These are phyloP conservation scores for Lasioglossum oenotherae DNA, from an alignment of 2,888 invertebrate genomes.

Conservation along the genomic window DNA sequence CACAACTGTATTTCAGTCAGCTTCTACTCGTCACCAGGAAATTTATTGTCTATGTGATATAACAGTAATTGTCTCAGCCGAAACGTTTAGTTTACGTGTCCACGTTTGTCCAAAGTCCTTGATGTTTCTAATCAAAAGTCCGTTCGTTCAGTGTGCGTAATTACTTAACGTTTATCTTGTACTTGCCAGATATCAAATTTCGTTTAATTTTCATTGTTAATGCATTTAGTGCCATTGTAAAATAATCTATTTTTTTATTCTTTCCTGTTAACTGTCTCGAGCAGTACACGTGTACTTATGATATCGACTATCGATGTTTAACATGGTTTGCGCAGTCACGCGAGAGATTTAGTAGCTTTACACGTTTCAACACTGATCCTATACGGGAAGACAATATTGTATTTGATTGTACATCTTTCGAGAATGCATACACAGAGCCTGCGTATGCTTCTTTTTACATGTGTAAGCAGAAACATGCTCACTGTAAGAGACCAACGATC, in stretches of 20 bases:
- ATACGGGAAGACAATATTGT: slow-evolving; percentile 18
- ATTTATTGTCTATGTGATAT: not conserved
- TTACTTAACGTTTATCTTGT: not conserved
- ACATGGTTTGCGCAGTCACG: not conserved
- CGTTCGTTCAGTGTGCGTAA: not conserved
- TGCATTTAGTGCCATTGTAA: not conserved
- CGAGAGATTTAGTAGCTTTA: slow-evolving; percentile 14
- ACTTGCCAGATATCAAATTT: not conserved
- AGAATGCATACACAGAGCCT: not conserved
- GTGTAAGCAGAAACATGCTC: slow-evolving; percentile 10
- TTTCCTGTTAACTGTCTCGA: not conserved
- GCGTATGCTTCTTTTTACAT: not conserved
- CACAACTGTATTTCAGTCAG: not conserved
- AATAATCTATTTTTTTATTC: slow-evolving; percentile 10
- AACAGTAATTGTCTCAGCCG: not conserved
- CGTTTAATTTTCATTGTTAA: not conserved
- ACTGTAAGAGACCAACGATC: slow-evolving; percentile 5
- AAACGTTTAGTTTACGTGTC: not conserved
- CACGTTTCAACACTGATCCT: slow-evolving; percentile 15
- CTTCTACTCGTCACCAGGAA: not conserved
- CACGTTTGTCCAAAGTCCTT: slow-evolving; percentile 19
- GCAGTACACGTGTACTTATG: not conserved
- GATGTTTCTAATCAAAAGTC: slow-evolving; percentile 8
- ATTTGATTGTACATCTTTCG: not conserved
- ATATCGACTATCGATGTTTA: not conserved